These are phyloP conservation scores for Urosaurus nigricauda DNA, from an alignment of 2,797 vertebrate genomes.

Conservation along the genomic window DNA sequence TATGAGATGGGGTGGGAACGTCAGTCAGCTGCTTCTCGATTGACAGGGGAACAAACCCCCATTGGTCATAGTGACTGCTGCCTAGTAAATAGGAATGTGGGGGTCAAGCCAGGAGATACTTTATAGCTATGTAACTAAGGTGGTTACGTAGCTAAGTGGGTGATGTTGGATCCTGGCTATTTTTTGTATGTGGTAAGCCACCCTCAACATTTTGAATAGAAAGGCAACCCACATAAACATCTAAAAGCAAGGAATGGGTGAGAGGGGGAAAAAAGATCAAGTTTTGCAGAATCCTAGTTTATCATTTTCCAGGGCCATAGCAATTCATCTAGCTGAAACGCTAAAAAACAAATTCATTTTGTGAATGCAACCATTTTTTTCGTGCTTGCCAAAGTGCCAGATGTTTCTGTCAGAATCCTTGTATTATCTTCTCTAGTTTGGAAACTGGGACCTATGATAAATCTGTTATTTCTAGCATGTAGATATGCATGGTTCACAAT, in stretches of 20 bases:
- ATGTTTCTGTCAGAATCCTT: conserved; percentile 65
- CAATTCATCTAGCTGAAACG: conserved; percentile 52
- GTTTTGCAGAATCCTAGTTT: conserved; percentile 26
- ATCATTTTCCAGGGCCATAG: conserved; percentile 43
- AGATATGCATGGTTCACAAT: conserved; percentile 32
- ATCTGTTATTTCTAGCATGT: conserved; percentile 46
- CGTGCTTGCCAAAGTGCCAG: conserved; percentile 76
- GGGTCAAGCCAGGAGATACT: too few species aligned
- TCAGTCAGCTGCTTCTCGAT: too few species aligned
- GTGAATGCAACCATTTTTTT: conserved; percentile 48
- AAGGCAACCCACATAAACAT: not conserved
- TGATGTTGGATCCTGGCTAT: too few species aligned
- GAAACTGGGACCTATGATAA: conserved; percentile 69
- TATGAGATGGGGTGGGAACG: too few species aligned
- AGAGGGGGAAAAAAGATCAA: not conserved
- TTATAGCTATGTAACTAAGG: too few species aligned
- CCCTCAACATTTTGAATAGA: not conserved
- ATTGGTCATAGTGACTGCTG: too few species aligned
- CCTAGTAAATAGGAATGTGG: too few species aligned
- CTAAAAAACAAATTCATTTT: conserved; percentile 58
- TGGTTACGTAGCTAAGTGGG: too few species aligned
- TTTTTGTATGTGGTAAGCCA: too few species aligned
- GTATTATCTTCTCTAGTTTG: conserved; percentile 58
- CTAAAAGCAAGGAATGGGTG: not conserved
- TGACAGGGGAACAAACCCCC: too few species aligned